Evolutionary conservation across 1,140 invertebrate genomes (phyloP), one percentile per base, ranked within the genome.

Genomic region (Dinothrombium tinctorium): DNA sequence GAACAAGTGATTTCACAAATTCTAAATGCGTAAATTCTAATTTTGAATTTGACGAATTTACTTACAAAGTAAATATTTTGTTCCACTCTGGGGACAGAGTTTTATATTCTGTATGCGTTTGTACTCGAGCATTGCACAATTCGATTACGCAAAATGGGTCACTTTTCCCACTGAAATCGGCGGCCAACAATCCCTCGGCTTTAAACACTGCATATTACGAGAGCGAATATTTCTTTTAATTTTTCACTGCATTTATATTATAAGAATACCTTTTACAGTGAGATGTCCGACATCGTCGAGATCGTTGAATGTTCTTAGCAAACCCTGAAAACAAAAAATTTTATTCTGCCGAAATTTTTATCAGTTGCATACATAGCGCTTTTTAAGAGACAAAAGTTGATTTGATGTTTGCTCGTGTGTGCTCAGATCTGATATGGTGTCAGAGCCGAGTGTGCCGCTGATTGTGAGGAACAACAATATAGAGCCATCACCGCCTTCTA

Each of bases 71-170:
- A 56, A 98, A 98, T 48, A 94, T 82, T 63, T 96, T 95, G 59
- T 94, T 86, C 92, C 92, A 99, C 44, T 76, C 81, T 0, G 92
- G 92, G 36, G 74, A 69, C 3, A 98, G 61, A 0, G 90, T 98
- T 58, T 96, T 95, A 57, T 98, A 98, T 57, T 95, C 87, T 1
- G 92, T 98, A 57, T 96, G 87, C 0, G 92, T 98, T 60, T 95
- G 87, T 28, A 96, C 62, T 36, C 89, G 68, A 1, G 83, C 69
- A 60, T 98, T 98, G 3, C 83, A 79, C 36, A 98, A 59, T 59
- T 98, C 89, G 2, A 99, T 53, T 1, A 96, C 89, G 61, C 84
- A 94, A 58, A 96, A 99, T 1, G 92, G 92, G 64, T 99, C 92
- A 48, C 64, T 67, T 47, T 69, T 68, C 0, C 86, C 84, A 5